Evolutionary conservation across 2,797 vertebrate species (phyloP), one percentile per base, ranked within the genome.

Genomic region (Gymnothorax javanicus): DNA sequence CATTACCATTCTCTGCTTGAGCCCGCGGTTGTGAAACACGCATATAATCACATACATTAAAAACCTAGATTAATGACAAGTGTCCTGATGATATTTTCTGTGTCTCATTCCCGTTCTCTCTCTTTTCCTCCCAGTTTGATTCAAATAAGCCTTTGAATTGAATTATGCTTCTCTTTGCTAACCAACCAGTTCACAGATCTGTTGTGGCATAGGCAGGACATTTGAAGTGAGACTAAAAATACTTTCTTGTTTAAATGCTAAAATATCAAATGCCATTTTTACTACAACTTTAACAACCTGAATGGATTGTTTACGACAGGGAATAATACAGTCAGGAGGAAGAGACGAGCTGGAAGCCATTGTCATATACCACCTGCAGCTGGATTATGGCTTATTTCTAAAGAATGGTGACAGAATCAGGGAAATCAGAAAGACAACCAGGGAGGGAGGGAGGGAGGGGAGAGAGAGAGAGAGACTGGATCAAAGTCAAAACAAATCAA

Each of bases 341-440:
- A 2, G 33, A 64, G 59, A 50, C 6, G 20, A 9, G 17, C 43
- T 7, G 56, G 9, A 23, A 20, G 20, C 84, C 1, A 3, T 27
- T 5, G n/a, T 15, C 54, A 23, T 85, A 23, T 85, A n/a, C 20
- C 50, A 15, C 64, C 67, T 8, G 64, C 52, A 60, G 64, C 8
- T 60, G 7, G 20, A 58, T 52, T 67, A 11, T 25, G 8, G 84
- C 12, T 77, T 23, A 33, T 11, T 33, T 64, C 25, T 13, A 57
- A 77, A 75, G n/a, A 85, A 57, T 77, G 33, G 57, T 77, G 11
- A 27, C 20, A 75, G 52, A 52, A 50, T 23, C 71, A 50, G 54
- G 20, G n/a, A 17, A n/a, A 56, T 64, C 84, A 58, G 71, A 85
- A 85, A 58, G 54, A 20, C 52, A 77, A 43, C 84, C 67, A 60